Percentiles rank a stretch among this genome's conserved stretches.
Conservation (phyloP, 2,113 vertebrate species). For the Sterrhoptilus dennistouni region DNA sequence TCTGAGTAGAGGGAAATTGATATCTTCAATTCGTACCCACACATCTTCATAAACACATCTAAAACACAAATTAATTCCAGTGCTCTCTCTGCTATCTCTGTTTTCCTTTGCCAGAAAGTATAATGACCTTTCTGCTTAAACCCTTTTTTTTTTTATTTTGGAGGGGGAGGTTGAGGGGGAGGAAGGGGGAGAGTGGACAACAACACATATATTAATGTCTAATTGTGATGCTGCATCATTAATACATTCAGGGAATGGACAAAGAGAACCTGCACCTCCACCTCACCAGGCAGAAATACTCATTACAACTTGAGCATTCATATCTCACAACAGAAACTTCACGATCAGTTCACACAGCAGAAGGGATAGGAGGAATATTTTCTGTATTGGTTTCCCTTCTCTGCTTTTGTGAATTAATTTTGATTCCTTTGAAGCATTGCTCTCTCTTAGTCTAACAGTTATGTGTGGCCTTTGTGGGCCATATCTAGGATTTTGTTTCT, state of each 20-base stretch:
- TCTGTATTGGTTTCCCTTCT: not conserved
- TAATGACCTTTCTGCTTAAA: not conserved
- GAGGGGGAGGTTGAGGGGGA: rapidly evolving
- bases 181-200: not conserved
- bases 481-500: not conserved
- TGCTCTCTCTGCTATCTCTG: rapidly evolving
- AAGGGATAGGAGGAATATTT: not conserved
- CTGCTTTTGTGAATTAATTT: not conserved
- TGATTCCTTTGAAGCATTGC: not conserved
- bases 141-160: not conserved
- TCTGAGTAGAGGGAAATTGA: not conserved
- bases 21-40: not conserved
- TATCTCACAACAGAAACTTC: not conserved
- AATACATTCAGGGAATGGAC: not conserved
- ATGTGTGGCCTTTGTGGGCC: not conserved
- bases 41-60: not conserved
- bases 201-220: not conserved
- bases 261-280: not conserved
- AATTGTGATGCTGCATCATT: not conserved
- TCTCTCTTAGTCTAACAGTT: not conserved
- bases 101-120: not conserved
- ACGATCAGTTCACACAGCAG: not conserved
- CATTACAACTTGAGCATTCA: not conserved
- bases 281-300: not conserved
- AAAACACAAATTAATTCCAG: not conserved